These are phyloP conservation scores for Furcifer pardalis DNA, from an alignment of 2,797 vertebrate species.

Conservation along the genomic window DNA sequence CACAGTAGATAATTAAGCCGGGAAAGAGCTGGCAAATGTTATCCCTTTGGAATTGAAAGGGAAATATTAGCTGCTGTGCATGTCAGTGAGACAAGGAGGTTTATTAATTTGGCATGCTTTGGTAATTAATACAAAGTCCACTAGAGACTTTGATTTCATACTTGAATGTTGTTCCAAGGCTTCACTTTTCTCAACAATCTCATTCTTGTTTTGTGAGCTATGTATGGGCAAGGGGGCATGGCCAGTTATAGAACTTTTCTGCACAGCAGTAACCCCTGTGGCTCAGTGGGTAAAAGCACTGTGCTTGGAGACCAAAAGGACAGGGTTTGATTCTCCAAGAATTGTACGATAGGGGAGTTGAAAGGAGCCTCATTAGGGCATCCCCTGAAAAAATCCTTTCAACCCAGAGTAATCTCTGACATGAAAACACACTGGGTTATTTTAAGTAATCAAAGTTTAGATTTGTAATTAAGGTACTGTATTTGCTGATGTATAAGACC, in stretches of 20 bases:
- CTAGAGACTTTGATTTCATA: conserved; percentile 34
- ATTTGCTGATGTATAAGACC: no score
- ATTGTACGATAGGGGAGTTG: no score
- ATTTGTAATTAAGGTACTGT: no score
- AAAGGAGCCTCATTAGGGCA: no score
- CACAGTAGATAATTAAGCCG: conserved; percentile 58
- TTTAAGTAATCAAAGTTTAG: no score
- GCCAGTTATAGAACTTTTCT: not conserved
- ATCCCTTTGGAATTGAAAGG: conserved; percentile 44
- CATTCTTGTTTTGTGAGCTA: not conserved
- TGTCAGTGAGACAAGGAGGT: conserved; percentile 45
- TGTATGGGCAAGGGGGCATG: not conserved
- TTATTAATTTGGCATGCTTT: conserved; percentile 37
- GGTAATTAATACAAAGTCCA: conserved; percentile 37
- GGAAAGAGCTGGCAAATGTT: conserved; percentile 42
- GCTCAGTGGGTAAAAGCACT: no score
- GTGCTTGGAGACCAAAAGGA: no score
- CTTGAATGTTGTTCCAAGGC: conserved; percentile 12
- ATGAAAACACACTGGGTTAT: no score
- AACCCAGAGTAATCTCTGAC: no score
- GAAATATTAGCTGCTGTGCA: conserved; percentile 52
- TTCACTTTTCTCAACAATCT: not conserved
- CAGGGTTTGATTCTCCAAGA: no score
- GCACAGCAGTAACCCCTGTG: not conserved
- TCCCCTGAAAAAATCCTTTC: no score